A percentile compares a stretch with the other conserved stretches of the same genome.
Conservation (phyloP, 1,140 invertebrate genomes). For the Caenorhabditis brenneri region DNA sequence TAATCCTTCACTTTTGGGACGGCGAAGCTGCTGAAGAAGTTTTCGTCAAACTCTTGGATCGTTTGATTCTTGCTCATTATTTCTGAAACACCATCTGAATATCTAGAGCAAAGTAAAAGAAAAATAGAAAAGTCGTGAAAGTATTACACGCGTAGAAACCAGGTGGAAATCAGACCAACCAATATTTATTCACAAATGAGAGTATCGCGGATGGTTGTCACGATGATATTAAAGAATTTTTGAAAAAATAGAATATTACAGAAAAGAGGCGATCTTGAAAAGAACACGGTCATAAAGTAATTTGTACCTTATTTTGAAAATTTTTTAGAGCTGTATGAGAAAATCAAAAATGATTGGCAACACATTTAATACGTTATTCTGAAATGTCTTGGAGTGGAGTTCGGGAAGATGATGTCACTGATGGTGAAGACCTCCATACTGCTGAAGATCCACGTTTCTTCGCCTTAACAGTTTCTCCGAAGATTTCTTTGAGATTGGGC, state of each 20-base stretch:
- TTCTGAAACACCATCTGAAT: background rate
- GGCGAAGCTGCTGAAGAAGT: constrained; percentile 32
- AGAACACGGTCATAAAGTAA: too few relatives aligned
- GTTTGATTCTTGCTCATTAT: constrained; percentile 24
- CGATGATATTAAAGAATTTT: background rate
- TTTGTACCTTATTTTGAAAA: too few relatives aligned
- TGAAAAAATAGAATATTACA: background rate
- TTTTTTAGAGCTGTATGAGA: background rate
- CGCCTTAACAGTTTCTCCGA: background rate
- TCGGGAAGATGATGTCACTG: background rate
- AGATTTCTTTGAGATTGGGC: constrained; percentile 10
- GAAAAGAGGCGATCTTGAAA: background rate
- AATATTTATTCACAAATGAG: background rate
- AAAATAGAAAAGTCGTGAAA: background rate
- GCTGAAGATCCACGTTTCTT: background rate
- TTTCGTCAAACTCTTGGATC: background rate
- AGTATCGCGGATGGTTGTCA: background rate
- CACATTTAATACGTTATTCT: too few relatives aligned
- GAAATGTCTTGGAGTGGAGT: background rate
- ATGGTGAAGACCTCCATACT: background rate
- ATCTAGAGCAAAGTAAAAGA: background rate
- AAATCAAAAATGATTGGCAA: background rate
- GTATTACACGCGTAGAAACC: background rate
- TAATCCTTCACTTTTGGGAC: constrained; percentile 8
- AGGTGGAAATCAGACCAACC: background rate